These are phyloP conservation scores for Synchiropus splendidus DNA, from an alignment of 2,113 vertebrate species.

Conservation along the genomic window DNA sequence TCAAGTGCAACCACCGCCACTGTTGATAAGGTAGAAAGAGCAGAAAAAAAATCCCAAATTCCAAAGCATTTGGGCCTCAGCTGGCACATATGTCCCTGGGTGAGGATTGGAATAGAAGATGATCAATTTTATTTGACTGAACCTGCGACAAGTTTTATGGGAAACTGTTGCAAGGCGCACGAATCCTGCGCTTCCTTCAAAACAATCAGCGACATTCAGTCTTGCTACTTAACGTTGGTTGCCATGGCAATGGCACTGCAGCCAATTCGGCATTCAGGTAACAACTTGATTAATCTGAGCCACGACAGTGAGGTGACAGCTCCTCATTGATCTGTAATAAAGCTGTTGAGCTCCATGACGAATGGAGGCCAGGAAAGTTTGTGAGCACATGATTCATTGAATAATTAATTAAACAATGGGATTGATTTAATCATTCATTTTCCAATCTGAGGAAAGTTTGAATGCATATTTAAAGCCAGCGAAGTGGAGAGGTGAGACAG, in stretches of 20 bases:
- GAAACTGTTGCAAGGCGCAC: too few relatives aligned
- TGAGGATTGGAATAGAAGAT: too few relatives aligned
- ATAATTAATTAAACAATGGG: constrained; percentile 59
- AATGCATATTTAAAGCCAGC: constrained; percentile 28
- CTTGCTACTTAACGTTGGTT: constrained; percentile 21
- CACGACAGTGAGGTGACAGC: constrained; percentile 60
- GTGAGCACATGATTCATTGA: constrained; percentile 59
- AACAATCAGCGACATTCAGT: constrained; percentile 6
- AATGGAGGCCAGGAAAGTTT: constrained; percentile 56
- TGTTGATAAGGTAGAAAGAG: too few relatives aligned
- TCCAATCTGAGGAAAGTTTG: constrained; percentile 37
- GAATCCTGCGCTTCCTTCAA: too few relatives aligned
- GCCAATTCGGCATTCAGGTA: constrained; percentile 52
- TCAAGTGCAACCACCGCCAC: too few relatives aligned
- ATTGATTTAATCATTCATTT: constrained; percentile 52
- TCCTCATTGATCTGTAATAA: constrained; percentile 67
- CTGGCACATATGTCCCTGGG: too few relatives aligned
- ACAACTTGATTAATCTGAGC: constrained; percentile 65
- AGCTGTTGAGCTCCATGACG: constrained; percentile 59
- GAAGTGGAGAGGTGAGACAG: constrained; percentile 13
- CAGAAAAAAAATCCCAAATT: too few relatives aligned
- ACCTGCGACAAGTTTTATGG: too few relatives aligned
- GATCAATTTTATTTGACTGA: too few relatives aligned
- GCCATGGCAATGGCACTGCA: constrained; percentile 33
- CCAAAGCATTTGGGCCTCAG: too few relatives aligned